Percentiles rank a stretch among this genome's conserved stretches.
These are phyloP conservation scores for Sinocyclocheilus anshuiensis DNA, from an alignment of 2,113 vertebrate species.

Conservation along the genomic window DNA sequence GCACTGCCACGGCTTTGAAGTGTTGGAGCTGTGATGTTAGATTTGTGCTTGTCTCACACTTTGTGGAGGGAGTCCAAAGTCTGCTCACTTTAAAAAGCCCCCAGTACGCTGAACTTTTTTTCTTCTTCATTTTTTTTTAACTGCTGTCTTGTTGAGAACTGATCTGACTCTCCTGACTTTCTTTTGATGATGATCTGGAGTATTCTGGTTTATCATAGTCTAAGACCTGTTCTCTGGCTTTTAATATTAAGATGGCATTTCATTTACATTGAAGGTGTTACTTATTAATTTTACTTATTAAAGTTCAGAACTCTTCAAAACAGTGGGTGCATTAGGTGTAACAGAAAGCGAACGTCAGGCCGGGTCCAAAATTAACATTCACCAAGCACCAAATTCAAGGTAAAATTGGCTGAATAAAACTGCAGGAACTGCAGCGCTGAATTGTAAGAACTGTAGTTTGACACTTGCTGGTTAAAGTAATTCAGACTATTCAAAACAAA, in stretches of 20 bases:
- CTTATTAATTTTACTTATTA: constrained; percentile 15
- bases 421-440: not conserved
- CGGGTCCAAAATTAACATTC: not conserved
- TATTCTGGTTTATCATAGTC: not conserved
- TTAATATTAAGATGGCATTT: constrained; percentile 21
- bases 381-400: not conserved
- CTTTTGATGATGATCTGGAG: constrained; percentile 28
- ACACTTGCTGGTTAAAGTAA: too few relatives aligned
- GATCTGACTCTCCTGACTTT: constrained; percentile 49
- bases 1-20: constrained; percentile 36
- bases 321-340: not conserved
- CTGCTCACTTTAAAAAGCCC: constrained; percentile 22
- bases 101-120: constrained; percentile 19
- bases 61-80: constrained; percentile 18
- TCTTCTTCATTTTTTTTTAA: not conserved
- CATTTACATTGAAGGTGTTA: constrained; percentile 2
- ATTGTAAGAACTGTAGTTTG: not conserved
- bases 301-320: not conserved
- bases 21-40: constrained; percentile 42
- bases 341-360: not conserved
- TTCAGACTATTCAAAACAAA: too few relatives aligned
- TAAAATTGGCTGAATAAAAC: not conserved
- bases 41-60: constrained; percentile 42
- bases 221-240: not conserved
- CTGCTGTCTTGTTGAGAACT: constrained; percentile 25